A percentile compares a stretch with the other conserved stretches of the same genome.
Evolutionary conservation across 2,797 vertebrate species (phyloP).

Genomic region (Smutsia temminckii): DNA sequence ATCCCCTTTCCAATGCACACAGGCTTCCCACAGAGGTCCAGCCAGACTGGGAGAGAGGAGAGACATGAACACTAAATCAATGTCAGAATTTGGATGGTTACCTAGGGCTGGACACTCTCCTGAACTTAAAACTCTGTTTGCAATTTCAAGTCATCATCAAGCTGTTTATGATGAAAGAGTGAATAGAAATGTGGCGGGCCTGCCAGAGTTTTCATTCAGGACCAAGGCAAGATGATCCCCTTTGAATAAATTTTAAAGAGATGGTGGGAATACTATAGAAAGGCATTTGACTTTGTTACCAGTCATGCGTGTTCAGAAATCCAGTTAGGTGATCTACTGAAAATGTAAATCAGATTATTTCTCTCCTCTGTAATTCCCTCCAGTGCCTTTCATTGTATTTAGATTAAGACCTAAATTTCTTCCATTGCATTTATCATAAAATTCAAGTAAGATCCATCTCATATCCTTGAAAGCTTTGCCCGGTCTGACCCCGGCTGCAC

Average conservation of each 20-base stretch:
- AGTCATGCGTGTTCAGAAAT: not conserved
- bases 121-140: not conserved
- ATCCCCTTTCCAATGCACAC: not conserved
- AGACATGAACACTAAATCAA: not conserved
- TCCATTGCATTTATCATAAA: not conserved
- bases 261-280: not conserved
- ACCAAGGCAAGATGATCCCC: not conserved
- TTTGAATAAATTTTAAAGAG: not conserved
- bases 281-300: not conserved
- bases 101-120: not conserved
- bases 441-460: not conserved
- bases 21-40: not conserved
- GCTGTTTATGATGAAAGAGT: not conserved
- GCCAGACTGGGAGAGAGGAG: not conserved
- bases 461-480: not conserved
- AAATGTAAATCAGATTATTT: not conserved
- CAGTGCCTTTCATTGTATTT: not conserved
- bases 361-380: not conserved
- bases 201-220: not conserved
- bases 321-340: no score
- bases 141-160: not conserved
- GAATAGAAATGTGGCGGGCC: not conserved
- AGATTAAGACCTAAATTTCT: not conserved
- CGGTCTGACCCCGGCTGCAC: no score
- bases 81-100: not conserved